Base-by-base conservation (phyloP, 2,888 invertebrate species). In the Ophion slaviceki region DNA sequence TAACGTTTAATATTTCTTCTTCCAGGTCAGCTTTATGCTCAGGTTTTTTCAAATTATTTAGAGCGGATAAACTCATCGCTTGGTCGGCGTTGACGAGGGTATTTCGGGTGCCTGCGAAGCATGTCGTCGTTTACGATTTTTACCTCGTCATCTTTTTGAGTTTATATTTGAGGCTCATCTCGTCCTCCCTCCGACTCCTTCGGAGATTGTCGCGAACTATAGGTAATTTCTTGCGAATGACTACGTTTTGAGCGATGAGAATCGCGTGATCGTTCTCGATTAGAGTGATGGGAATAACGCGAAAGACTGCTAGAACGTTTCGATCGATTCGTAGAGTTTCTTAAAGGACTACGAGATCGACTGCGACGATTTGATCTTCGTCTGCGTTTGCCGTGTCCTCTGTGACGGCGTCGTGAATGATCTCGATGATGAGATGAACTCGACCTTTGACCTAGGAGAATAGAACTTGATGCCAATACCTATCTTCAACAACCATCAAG, bases 391-490 rank as follows among this genome's bases (percentile, higher is more conserved):
- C 40, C 59, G 57, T 59, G 40, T 32, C 7, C 53, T 36, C 66
- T 66, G 76, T 66, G 66, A 36, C 53, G 53, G 47, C 28, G 47
- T 47, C 76, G 66, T 66, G 66, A 66, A 66, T 53, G 66, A 76
- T 76, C 53, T 2, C 28, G 66, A 66, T 53, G 64, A 76, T 66
- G 64, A 64, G 53, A 32, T 64, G 66, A 76, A 14, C 45, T 62
- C 45, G 74, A 62, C 45, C 75, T 64, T n/a, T 75, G 5, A 66
- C 76, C 76, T 76, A 20, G n/a, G 53, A 66, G 53, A 76, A 66
- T 2, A 17, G 32, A 36, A 20, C 66, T 36, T 59, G 40, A 59
- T 68, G 68, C 45, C 28, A 36, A 59, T 62, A 62, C 24, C 36
- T 74, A 28, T 7, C 62, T 62, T 45, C 11, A 11, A 40, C 24